phyloP scores from a whole-genome alignment of 1,140 invertebrate genomes.

The Magallana gigas region DNA sequence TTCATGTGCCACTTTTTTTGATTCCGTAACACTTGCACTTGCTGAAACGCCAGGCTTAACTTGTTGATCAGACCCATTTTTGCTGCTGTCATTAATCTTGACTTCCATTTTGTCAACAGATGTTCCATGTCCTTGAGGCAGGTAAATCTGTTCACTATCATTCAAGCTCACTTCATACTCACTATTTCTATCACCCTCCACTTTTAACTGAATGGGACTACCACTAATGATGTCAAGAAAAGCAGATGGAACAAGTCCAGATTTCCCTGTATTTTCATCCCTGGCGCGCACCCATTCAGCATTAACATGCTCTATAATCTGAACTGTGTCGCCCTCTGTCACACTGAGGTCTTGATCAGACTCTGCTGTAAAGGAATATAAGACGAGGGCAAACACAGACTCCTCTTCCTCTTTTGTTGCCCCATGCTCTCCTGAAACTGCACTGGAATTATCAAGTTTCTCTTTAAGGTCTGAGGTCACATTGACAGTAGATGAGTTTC shows the following conservation, averaged over 20 bases:
- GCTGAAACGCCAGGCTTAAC: neutral
- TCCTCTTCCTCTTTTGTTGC: neutral
- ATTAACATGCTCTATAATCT: slow-evolving; percentile 82
- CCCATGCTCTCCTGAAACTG: neutral
- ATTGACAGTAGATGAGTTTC: neutral
- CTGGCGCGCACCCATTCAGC: slow-evolving; percentile 84
- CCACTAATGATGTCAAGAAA: slow-evolving; percentile 83
- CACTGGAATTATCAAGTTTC: neutral
- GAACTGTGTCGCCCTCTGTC: slow-evolving; percentile 81
- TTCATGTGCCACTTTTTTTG: neutral
- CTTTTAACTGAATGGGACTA: slow-evolving; percentile 54
- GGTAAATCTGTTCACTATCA: neutral
- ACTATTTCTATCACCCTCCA: neutral
- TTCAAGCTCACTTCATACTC: neutral
- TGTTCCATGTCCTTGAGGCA: neutral
- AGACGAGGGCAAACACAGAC: slow-evolving; percentile 74
- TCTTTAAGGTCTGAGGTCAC: neutral
- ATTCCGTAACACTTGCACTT: neutral
- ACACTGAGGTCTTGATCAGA: slow-evolving; percentile 81
- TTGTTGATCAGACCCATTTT: neutral
- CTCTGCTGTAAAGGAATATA: slow-evolving; percentile 82
- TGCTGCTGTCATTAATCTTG: neutral
- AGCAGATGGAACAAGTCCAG: slow-evolving; percentile 84
- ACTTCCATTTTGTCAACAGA: neutral
- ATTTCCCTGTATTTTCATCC: slow-evolving; percentile 79